phyloP scores from a whole-genome alignment of 1,140 invertebrate species.

The Wiebesia pumilae region DNA sequence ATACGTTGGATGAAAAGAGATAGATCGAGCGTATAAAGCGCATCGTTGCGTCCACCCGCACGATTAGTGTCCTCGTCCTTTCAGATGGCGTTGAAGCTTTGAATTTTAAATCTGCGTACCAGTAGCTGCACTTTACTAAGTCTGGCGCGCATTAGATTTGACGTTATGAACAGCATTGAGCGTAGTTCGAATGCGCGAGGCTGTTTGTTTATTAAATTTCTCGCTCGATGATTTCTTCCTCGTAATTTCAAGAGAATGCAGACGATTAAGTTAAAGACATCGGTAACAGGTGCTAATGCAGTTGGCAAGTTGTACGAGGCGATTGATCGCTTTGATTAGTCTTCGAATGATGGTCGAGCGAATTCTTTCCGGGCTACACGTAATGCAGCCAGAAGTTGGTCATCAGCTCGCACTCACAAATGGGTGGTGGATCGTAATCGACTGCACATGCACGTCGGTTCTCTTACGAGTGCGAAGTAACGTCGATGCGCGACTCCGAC shows the following conservation, averaged over 20 bases:
- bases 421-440: slow-evolving; percentile 17
- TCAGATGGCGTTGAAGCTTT: not conserved
- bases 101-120: not conserved
- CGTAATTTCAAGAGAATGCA: too few relatives aligned
- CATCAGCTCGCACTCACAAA: not conserved
- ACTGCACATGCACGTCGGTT: slow-evolving; percentile 23
- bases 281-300: too few relatives aligned
- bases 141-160: not conserved
- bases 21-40: not conserved
- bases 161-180: not conserved
- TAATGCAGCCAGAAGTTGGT: too few relatives aligned
- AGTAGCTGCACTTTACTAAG: not conserved
- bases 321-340: too few relatives aligned
- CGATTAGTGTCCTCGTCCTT: not conserved
- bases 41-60: not conserved
- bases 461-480: slow-evolving; percentile 18
- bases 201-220: too few relatives aligned
- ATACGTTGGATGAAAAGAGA: not conserved
- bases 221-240: too few relatives aligned
- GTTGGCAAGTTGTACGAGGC: too few relatives aligned
- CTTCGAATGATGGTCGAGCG: too few relatives aligned
- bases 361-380: too few relatives aligned
- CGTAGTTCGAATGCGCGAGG: too few relatives aligned
- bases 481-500: slow-evolving; percentile 47
- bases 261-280: too few relatives aligned